phyloP scores from a whole-genome alignment of 2,113 vertebrate genomes.

The Oncorhynchus keta region DNA sequence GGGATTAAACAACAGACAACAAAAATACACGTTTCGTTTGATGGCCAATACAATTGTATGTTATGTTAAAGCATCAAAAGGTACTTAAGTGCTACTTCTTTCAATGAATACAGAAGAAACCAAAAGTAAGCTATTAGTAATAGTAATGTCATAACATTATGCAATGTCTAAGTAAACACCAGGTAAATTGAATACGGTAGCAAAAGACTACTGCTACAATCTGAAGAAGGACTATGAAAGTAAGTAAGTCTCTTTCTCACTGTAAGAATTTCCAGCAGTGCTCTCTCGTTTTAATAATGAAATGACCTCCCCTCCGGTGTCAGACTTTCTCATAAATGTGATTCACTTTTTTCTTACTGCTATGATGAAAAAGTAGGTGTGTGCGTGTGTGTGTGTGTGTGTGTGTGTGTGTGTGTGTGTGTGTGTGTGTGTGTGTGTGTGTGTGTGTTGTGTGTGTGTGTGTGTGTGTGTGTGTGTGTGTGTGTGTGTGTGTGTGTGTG shows the following conservation, averaged over 20 bases:
- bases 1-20: no score
- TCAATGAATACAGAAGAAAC: no score
- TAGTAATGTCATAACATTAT: no score
- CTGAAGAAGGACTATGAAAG: slow-evolving; percentile 39
- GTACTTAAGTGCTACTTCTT: no score
- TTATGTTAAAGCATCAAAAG: no score
- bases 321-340: slow-evolving; percentile 15
- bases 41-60: no score
- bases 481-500: slow-evolving; percentile 18
- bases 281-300: slow-evolving; percentile 73
- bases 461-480: background rate
- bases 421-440: slow-evolving; percentile 11
- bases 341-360: slow-evolving; percentile 52
- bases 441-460: slow-evolving; percentile 33
- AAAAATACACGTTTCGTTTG: no score
- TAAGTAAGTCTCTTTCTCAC: slow-evolving; percentile 53
- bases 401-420: slow-evolving; percentile 7
- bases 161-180: background rate
- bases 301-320: slow-evolving; percentile 68
- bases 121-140: no score
- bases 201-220: background rate
- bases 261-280: slow-evolving; percentile 65
- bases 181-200: background rate
- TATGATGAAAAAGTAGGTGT: slow-evolving; percentile 54
- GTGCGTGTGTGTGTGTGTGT: slow-evolving; percentile 18